Evolutionary conservation across 2,888 invertebrate species (phyloP).

Genomic region (Andrena marginata): DNA sequence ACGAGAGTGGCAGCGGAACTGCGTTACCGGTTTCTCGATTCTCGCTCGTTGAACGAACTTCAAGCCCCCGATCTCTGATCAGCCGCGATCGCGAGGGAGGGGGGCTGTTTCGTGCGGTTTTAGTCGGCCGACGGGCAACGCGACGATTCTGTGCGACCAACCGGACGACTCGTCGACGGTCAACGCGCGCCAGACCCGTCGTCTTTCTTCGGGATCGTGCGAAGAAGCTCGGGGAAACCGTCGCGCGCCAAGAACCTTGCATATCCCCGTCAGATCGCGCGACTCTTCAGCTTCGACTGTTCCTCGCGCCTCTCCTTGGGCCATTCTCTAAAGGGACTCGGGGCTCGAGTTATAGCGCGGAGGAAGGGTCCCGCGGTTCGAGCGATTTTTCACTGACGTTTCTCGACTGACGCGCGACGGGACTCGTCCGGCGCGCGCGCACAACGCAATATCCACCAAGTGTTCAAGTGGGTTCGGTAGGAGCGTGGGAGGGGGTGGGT

Average conservation of each 20-base stretch:
- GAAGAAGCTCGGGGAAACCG: not conserved
- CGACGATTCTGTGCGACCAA: slow-evolving; percentile 59
- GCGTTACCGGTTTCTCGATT: no score
- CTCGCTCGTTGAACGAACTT: not conserved
- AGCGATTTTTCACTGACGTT: slow-evolving; percentile 27
- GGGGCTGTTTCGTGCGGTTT: slow-evolving; percentile 26
- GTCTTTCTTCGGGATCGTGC: not conserved
- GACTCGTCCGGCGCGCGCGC: slow-evolving; percentile 68
- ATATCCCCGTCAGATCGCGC: slow-evolving; percentile 36
- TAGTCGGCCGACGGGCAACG: slow-evolving; percentile 57
- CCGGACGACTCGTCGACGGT: slow-evolving; percentile 61
- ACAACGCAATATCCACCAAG: slow-evolving; percentile 80
- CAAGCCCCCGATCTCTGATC: not conserved
- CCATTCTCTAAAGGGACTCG: not conserved
- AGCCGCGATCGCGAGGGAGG: slow-evolving; percentile 4
- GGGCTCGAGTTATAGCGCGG: no score
- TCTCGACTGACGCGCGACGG: slow-evolving; percentile 45
- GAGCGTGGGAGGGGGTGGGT: slow-evolving; percentile 33
- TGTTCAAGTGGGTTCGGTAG: slow-evolving; percentile 78
- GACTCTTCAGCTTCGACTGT: no score
- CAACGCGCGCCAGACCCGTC: not conserved
- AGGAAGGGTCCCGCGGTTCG: slow-evolving; percentile 10
- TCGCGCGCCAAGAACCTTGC: slow-evolving; percentile 36
- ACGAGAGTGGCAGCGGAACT: no score
- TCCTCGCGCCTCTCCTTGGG: slow-evolving; percentile 7